Evolutionary conservation across 2,113 vertebrate genomes (phyloP).

Genomic region (Megalops atlanticus): DNA sequence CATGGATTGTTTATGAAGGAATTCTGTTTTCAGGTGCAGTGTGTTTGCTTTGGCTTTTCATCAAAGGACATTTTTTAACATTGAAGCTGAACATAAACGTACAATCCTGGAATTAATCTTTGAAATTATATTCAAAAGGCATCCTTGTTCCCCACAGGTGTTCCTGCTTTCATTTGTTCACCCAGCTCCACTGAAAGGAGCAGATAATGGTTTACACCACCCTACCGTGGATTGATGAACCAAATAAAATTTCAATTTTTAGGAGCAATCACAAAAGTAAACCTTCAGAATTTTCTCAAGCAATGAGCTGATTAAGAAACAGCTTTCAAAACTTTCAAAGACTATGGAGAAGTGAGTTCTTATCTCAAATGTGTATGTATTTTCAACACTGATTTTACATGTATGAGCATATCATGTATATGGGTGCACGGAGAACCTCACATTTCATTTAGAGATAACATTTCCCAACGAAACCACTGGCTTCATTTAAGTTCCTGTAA

Average conservation of each 20-base stretch:
- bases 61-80: neutral
- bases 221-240: neutral
- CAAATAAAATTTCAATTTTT: neutral
- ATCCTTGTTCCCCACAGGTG: neutral
- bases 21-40: neutral
- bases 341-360: neutral
- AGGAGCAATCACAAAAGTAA: neutral
- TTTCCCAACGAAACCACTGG: slow-evolving; percentile 43
- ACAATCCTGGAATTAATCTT: neutral
- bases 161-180: neutral
- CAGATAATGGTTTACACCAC: neutral
- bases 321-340: neutral
- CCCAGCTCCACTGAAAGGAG: neutral
- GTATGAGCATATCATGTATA: slow-evolving; percentile 9
- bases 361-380: neutral
- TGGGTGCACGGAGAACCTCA: neutral
- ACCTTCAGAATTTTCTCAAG: neutral
- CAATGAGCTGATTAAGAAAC: neutral
- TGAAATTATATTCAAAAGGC: neutral
- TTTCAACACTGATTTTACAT: slow-evolving; percentile 7
- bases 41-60: neutral
- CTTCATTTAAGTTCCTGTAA: slow-evolving; percentile 43
- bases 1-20: neutral
- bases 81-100: neutral
- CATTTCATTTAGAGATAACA: neutral